phyloP scores from a whole-genome alignment of 1,140 invertebrate species.

The Protaetia brevitarsis region DNA sequence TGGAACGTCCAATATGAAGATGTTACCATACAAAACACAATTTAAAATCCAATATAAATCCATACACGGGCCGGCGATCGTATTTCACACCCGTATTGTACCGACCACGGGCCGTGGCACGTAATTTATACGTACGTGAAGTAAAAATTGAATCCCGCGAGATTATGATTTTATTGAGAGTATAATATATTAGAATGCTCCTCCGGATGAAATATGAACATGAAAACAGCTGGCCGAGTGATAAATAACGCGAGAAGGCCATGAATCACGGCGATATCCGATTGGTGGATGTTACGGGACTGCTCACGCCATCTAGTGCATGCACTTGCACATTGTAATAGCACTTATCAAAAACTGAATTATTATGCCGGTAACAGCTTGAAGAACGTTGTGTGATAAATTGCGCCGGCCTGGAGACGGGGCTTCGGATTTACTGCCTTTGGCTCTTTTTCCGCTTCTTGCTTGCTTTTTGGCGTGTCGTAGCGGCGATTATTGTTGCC shows the following conservation, averaged over 20 bases:
- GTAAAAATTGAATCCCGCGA: conserved; percentile 14
- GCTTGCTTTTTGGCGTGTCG: background rate
- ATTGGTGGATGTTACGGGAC: conserved; percentile 20
- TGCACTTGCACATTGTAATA: conserved; percentile 20
- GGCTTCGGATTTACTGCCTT: background rate
- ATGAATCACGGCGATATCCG: conserved; percentile 12
- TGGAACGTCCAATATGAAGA: background rate
- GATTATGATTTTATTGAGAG: conserved; percentile 19
- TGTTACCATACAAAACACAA: background rate
- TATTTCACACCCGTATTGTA: background rate
- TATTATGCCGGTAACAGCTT: conserved; percentile 16
- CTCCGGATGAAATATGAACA: conserved; percentile 15
- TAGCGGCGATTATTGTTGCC: background rate
- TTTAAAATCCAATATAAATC: background rate
- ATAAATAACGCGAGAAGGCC: conserved; percentile 18
- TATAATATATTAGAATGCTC: conserved; percentile 20
- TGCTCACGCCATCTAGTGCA: conserved; percentile 19
- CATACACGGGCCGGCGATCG: background rate
- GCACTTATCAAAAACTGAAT: conserved; percentile 19
- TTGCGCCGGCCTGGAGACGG: background rate
- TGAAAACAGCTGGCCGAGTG: conserved; percentile 20
- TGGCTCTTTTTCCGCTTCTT: background rate
- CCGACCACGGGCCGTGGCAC: background rate
- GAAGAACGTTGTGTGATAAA: conserved; percentile 2
- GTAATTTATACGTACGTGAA: conserved; percentile 13